Percentiles rank a stretch among this genome's conserved stretches.
phyloP scores from a whole-genome alignment of 2,797 vertebrate species.

The Nasua narica region DNA sequence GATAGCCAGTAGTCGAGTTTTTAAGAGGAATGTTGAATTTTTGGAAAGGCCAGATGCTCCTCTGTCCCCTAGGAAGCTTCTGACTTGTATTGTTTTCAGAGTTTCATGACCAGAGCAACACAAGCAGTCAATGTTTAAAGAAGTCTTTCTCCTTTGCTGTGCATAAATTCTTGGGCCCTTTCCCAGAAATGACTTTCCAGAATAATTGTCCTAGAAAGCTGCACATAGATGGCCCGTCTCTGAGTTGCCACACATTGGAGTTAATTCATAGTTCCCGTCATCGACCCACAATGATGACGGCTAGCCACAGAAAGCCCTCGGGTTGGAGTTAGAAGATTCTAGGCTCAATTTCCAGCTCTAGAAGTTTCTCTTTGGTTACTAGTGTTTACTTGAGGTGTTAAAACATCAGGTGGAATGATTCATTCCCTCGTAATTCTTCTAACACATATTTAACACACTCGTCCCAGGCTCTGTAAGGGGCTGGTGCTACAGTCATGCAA shows the following conservation, averaged over 20 bases:
- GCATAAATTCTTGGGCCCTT: conserved; percentile 61
- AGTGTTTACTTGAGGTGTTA: conserved; percentile 30
- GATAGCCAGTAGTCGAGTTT: neutral
- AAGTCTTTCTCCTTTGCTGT: conserved; percentile 56
- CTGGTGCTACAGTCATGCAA: neutral
- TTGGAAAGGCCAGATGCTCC: conserved; percentile 44
- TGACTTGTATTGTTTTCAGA: conserved; percentile 38
- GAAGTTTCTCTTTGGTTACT: conserved; percentile 34
- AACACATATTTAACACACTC: conserved; percentile 20
- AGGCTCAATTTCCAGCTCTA: conserved; percentile 7
- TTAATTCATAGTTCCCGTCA: conserved; percentile 9
- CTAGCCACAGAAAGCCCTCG: neutral
- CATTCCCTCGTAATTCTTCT: conserved; percentile 50
- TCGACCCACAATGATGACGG: neutral
- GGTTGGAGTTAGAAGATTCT: conserved; percentile 7
- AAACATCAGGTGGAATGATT: conserved; percentile 55
- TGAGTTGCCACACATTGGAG: neutral
- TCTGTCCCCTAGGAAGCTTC: conserved; percentile 40
- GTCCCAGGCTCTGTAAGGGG: neutral
- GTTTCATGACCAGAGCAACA: conserved; percentile 33
- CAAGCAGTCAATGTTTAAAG: conserved; percentile 51
- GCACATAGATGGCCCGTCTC: conserved; percentile 52
- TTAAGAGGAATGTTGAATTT: conserved; percentile 36
- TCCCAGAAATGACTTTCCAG: conserved; percentile 75
- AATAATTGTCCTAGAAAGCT: conserved; percentile 74